A percentile compares a stretch with the other conserved stretches of the same genome.
Evolutionary conservation across 2,888 invertebrate genomes (phyloP).

Genomic region (Poecilus cupreus): DNA sequence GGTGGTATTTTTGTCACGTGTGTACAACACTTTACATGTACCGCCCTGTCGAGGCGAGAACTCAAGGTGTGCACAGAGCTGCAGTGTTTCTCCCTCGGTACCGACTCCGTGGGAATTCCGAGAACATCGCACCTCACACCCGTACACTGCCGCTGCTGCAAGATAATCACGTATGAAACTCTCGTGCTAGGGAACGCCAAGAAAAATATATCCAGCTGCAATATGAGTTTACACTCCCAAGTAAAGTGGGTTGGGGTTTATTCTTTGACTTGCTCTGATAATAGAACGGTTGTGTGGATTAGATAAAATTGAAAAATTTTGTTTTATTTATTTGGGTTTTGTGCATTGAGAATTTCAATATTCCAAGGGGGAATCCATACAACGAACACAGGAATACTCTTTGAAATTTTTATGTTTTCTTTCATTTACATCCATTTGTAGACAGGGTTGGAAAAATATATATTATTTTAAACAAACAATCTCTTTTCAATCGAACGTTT

Average conservation of each 20-base stretch:
- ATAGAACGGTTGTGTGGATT: neutral
- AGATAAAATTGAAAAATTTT: slow-evolving; percentile 20
- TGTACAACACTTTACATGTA: neutral
- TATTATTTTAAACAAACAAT: too few species aligned
- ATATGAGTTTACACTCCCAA: neutral
- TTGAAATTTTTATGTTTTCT: too few species aligned
- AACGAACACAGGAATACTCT: too few species aligned
- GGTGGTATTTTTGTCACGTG: slow-evolving; percentile 28
- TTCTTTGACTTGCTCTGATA: neutral
- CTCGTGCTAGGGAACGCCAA: neutral
- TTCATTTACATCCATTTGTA: too few species aligned
- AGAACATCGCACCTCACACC: neutral
- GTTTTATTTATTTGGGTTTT: slow-evolving; percentile 18
- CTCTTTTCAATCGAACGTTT: too few species aligned
- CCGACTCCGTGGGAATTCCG: slow-evolving; percentile 26
- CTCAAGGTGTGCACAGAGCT: neutral
- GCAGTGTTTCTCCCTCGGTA: neutral
- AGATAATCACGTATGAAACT: slow-evolving; percentile 4
- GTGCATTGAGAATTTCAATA: neutral
- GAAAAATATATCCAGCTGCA: slow-evolving; percentile 12
- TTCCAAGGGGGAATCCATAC: too few species aligned
- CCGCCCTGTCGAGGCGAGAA: neutral
- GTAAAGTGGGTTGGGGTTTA: neutral
- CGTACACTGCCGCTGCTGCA: neutral
- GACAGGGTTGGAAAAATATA: too few species aligned